Conservation (phyloP, 2,888 invertebrate genomes). For the Bembecia ichneumoniformis region DNA sequence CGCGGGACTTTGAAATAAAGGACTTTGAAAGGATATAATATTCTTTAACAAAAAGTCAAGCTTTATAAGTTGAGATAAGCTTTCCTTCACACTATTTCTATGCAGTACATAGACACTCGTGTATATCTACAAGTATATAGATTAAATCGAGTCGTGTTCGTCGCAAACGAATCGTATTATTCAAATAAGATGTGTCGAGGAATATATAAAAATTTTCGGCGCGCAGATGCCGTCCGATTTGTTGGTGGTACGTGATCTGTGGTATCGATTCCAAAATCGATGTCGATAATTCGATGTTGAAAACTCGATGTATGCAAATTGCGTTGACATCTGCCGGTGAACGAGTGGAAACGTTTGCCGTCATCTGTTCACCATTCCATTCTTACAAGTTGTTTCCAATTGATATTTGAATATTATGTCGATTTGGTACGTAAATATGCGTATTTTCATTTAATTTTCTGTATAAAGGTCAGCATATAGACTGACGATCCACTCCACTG, state of each 20-base stretch:
- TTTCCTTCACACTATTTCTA: too few relatives aligned
- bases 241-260: conserved; percentile 21
- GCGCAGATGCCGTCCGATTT: conserved; percentile 23
- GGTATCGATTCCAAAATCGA: conserved; percentile 20
- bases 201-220: conserved; percentile 7
- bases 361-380: not conserved
- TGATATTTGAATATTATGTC: not conserved
- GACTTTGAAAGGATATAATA: too few relatives aligned
- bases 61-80: too few relatives aligned
- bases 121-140: not conserved
- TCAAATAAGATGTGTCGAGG: conserved; percentile 8
- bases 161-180: conserved; percentile 7
- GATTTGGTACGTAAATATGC: not conserved
- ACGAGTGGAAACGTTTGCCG: not conserved
- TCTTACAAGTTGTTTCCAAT: not conserved
- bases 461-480: not conserved
- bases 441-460: not conserved
- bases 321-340: not conserved
- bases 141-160: conserved; percentile 5
- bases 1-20: too few relatives aligned
- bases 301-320: conserved; percentile 10
- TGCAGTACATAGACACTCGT: too few relatives aligned
- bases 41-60: too few relatives aligned
- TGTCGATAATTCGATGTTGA: conserved; percentile 22
- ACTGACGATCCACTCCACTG: too few relatives aligned